These are phyloP conservation scores for Sprattus sprattus DNA, from an alignment of 2,113 vertebrate genomes.

Conservation along the genomic window DNA sequence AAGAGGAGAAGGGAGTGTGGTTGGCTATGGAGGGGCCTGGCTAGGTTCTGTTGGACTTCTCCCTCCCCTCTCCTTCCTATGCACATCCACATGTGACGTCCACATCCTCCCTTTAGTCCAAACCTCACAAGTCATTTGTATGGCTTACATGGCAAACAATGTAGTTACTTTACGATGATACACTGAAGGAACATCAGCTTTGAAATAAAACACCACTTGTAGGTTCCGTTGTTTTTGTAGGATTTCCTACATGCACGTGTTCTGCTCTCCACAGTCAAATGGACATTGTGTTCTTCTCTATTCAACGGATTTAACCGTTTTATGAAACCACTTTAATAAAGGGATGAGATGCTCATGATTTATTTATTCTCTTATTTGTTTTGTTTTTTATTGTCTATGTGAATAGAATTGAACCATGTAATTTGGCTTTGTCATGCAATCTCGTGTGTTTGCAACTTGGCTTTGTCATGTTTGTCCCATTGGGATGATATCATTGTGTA, in stretches of 20 bases:
- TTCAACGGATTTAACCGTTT: slow-evolving; percentile 44
- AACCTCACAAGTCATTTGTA: neutral
- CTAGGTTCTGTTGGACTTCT: slow-evolving; percentile 22
- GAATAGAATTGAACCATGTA: neutral
- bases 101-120: slow-evolving; percentile 19
- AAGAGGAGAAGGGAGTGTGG: neutral
- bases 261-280: slow-evolving; percentile 26
- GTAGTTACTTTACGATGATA: neutral
- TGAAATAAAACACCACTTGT: slow-evolving; percentile 31
- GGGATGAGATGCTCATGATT: slow-evolving; percentile 42
- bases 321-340: slow-evolving; percentile 55
- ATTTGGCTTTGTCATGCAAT: slow-evolving; percentile 3
- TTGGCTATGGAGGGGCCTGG: slow-evolving; percentile 21
- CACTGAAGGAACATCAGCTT: slow-evolving; percentile 15
- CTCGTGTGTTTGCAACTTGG: neutral
- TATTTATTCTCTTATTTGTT: slow-evolving; percentile 27
- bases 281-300: slow-evolving; percentile 44
- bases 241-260: slow-evolving; percentile 35
- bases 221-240: slow-evolving; percentile 19
- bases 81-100: slow-evolving; percentile 27
- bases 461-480: neutral
- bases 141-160: neutral
- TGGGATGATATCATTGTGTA: neutral
- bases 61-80: neutral
- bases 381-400: neutral